Conservation (phyloP, 2,113 vertebrate species). For the Spermophilus dauricus region DNA sequence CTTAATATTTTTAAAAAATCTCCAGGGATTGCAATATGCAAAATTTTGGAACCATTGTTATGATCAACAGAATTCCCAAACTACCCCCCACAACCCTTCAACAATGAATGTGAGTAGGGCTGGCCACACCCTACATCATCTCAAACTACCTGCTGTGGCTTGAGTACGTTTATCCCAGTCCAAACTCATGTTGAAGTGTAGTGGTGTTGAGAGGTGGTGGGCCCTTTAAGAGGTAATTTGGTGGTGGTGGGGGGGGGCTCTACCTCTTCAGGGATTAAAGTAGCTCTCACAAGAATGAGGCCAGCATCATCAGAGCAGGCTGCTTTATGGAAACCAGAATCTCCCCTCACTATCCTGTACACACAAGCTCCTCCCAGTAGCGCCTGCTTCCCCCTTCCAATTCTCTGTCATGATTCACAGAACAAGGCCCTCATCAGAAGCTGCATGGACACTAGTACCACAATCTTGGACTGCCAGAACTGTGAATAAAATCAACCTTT, state of each 20-base stretch:
- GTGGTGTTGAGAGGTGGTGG: too few relatives aligned
- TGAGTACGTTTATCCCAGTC: background rate
- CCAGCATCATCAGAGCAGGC: background rate
- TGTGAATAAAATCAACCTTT: background rate
- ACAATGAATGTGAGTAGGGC: background rate
- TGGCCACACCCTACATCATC: background rate
- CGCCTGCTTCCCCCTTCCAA: background rate
- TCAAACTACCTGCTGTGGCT: background rate
- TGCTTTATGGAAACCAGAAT: background rate
- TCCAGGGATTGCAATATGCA: background rate
- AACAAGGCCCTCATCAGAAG: background rate
- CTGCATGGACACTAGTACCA: background rate
- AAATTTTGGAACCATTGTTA: background rate
- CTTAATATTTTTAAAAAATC: too few relatives aligned
- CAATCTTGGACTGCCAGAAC: background rate
- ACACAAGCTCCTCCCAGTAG: too few relatives aligned
- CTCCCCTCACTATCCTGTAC: background rate
- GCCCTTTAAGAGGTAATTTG: too few relatives aligned
- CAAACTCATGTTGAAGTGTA: background rate
- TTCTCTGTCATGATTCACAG: background rate
- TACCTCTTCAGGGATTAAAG: background rate
- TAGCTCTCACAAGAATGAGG: background rate
- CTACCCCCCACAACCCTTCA: background rate
- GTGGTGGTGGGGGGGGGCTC: background rate
- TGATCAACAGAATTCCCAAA: background rate